phyloP scores from a whole-genome alignment of 2,888 invertebrate genomes.

The Epicampocera succincta region DNA sequence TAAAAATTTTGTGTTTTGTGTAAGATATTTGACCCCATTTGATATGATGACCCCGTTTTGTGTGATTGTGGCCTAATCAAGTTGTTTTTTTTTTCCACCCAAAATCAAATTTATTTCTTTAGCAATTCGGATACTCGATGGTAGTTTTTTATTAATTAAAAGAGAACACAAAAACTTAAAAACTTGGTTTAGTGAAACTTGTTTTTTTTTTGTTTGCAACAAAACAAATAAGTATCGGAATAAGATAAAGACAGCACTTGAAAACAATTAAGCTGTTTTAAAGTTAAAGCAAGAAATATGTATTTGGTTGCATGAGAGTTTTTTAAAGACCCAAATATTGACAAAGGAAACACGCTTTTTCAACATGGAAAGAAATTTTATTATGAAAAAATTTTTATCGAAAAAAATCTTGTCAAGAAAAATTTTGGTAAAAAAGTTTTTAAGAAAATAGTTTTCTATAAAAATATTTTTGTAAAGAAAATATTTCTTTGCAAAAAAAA shows the following conservation, averaged over 20 bases:
- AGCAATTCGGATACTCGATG: slow-evolving; percentile 3
- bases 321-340: background rate
- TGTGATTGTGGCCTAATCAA: background rate
- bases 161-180: slow-evolving; percentile 14
- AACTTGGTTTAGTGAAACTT: slow-evolving; percentile 19
- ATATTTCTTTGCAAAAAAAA: too few relatives aligned
- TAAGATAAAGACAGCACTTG: slow-evolving; percentile 28
- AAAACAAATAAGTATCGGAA: background rate
- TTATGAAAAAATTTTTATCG: too few relatives aligned
- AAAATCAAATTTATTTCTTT: slow-evolving; percentile 10
- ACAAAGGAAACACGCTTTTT: slow-evolving; percentile 6
- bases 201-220: background rate
- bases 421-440: too few relatives aligned
- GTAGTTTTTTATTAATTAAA: slow-evolving; percentile 34
- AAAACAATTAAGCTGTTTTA: slow-evolving; percentile 53
- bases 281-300: slow-evolving; percentile 13
- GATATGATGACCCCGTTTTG: slow-evolving; percentile 15
- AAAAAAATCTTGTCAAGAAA: too few relatives aligned
- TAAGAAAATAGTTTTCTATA: too few relatives aligned
- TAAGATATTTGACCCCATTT: slow-evolving; percentile 2
- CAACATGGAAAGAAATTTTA: too few relatives aligned
- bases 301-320: background rate
- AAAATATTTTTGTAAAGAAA: too few relatives aligned
- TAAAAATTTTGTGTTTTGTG: background rate
- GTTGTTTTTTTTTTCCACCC: slow-evolving; percentile 17